These are phyloP conservation scores for Drosophila cardini DNA, from an alignment of 1,140 invertebrate species.

Conservation along the genomic window DNA sequence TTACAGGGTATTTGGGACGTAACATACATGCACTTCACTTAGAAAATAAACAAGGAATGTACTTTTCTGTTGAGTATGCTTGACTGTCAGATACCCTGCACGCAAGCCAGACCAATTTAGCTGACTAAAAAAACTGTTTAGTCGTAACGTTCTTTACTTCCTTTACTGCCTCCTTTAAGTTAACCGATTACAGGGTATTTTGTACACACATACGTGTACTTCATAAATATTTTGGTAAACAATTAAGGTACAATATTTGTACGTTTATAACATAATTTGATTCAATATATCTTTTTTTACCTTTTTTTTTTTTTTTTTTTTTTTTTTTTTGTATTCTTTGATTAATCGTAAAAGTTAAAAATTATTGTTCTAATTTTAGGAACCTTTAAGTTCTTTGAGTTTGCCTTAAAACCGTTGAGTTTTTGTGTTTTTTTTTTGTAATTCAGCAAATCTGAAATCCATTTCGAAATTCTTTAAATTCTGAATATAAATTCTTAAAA, in stretches of 20 bases:
- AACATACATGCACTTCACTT: not conserved
- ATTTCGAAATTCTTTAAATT: not conserved
- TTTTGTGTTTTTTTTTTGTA: not conserved
- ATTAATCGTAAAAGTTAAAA: constrained; percentile 63
- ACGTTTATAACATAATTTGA: constrained; percentile 12
- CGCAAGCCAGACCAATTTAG: too few relatives aligned
- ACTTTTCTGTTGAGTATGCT: too few relatives aligned
- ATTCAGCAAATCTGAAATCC: constrained; percentile 1
- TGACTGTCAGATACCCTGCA: constrained; percentile 10
- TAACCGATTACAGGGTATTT: not conserved
- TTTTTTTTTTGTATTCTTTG: constrained; percentile 9
- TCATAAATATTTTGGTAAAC: constrained; percentile 4
- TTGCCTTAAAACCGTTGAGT: constrained; percentile 60
- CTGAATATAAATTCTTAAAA: not conserved
- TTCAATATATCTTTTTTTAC: constrained; percentile 12
- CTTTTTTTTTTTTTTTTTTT: constrained; percentile 29
- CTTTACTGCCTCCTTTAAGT: too few relatives aligned
- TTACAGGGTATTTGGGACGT: not conserved
- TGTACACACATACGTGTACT: not conserved
- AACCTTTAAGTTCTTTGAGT: constrained; percentile 62
- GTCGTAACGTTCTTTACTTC: too few relatives aligned
- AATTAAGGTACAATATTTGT: constrained; percentile 19
- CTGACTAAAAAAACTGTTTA: too few relatives aligned
- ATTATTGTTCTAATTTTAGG: constrained; percentile 78
- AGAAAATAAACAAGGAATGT: too few relatives aligned